Base-by-base conservation (phyloP, 2,888 invertebrate genomes). In the Parnassius orleans region DNA sequence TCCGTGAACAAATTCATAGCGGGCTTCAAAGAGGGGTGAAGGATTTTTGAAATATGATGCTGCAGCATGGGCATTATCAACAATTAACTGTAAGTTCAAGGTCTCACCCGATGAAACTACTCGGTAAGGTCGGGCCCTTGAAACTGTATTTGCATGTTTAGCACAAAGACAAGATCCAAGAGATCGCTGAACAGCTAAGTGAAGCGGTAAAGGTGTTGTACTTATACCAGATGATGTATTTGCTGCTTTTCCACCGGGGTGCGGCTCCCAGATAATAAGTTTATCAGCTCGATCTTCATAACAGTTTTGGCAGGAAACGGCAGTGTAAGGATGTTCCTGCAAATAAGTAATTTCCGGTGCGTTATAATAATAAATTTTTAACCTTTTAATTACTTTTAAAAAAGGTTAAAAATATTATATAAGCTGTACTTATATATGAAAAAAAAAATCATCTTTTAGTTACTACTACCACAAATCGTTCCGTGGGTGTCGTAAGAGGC, bases 1-100 rank as follows among this genome's bases (percentile, higher is more conserved):
- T 1, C 97, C 97, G 72, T 98, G 97, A 1, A 97, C 96, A 76
- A 98, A 98, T 79, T 97, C 96, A 79, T 96, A 98, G 7, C 94
- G 93, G 0, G 97, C 98, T 81, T 97, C 95, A 77, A 98, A 97
- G 5, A 98, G 90, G 0, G 97, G 95, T 46, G 94, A 93, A 2
- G 95, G 93, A 75, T 97, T 96, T 80, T 97, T 97, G 86, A 97
- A 98, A 82, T 97, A 97, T 59, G 96, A 97, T 0, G 95, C 93
- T 1, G 97, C 96, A 3, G 97, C 96, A 75, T 97, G 96, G 12
- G 95, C 95, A 12, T 95, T 95, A 74, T 97, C 97, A 0, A 98
- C 95, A 50, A 96, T 94, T 69, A 98, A 92, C 76, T 96, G 96
- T 12, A 97, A 92, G 72, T 96, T 96, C 58, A 97, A 90, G 60